Evolutionary conservation across 1,140 invertebrate genomes (phyloP).

Genomic region (Pinna nobilis): DNA sequence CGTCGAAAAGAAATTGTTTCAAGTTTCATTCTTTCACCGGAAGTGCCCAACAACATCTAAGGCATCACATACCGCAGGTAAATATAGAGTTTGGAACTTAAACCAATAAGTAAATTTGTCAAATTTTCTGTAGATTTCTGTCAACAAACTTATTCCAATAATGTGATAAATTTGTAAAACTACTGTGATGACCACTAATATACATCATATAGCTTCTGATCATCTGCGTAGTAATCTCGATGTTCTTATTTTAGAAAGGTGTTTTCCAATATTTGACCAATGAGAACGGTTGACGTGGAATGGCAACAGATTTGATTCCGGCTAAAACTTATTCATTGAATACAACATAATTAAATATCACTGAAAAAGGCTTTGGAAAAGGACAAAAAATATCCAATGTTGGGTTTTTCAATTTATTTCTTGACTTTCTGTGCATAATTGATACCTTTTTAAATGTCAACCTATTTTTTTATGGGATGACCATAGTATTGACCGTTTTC

Average conservation of each 20-base stretch:
- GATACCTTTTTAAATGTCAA: too few relatives aligned
- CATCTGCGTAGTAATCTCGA: not conserved
- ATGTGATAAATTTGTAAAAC: not conserved
- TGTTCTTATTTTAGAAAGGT: conserved; percentile 21
- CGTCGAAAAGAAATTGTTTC: not conserved
- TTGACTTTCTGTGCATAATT: too few relatives aligned
- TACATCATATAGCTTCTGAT: not conserved
- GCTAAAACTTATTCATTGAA: too few relatives aligned
- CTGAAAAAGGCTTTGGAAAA: too few relatives aligned
- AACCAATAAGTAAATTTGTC: not conserved
- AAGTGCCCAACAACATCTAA: conserved; percentile 27
- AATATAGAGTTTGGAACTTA: not conserved
- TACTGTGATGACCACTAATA: not conserved
- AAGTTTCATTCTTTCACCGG: conserved; percentile 17
- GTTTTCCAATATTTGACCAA: conserved; percentile 18
- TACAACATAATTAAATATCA: too few relatives aligned
- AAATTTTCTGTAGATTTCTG: not conserved
- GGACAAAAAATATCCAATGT: too few relatives aligned
- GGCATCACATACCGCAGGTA: not conserved
- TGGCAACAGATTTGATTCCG: too few relatives aligned
- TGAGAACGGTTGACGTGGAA: conserved; percentile 27
- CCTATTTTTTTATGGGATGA: too few relatives aligned
- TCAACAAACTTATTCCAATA: not conserved
- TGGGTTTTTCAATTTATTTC: too few relatives aligned
- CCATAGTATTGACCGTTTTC: too few relatives aligned